A percentile compares a stretch with the other conserved stretches of the same genome.
Evolutionary conservation across 2,888 invertebrate genomes (phyloP).

Genomic region (Epirrhoe tristata): DNA sequence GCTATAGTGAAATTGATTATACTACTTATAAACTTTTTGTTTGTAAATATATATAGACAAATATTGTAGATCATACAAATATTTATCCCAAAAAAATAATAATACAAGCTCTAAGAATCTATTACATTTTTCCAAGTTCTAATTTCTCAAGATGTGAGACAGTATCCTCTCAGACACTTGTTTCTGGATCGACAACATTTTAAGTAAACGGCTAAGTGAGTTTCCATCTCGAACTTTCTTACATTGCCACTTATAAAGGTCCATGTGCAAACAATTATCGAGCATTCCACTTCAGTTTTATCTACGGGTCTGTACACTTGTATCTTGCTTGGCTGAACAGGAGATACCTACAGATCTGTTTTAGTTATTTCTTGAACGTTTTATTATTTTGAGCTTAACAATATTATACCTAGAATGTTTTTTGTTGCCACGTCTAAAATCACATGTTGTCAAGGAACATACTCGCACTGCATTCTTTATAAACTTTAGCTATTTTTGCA

Average conservation of each 20-base stretch:
- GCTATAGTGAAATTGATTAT: no score
- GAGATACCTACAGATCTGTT: neutral
- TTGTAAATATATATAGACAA: no score
- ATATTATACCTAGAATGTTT: no score
- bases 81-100: no score
- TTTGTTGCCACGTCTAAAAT: no score
- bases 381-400: neutral
- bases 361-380: neutral
- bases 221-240: slow-evolving; percentile 12
- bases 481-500: no score
- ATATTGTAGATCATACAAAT: no score
- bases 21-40: no score
- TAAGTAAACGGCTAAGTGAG: slow-evolving; percentile 15
- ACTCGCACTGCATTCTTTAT: no score
- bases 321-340: slow-evolving; percentile 7
- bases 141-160: neutral
- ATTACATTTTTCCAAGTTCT: neutral
- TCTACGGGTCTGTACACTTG: neutral
- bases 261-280: slow-evolving; percentile 16
- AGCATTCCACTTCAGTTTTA: neutral
- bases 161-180: slow-evolving; percentile 5
- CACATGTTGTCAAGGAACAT: no score
- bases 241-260: slow-evolving; percentile 18
- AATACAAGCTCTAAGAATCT: neutral
- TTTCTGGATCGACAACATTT: slow-evolving; percentile 9